These are phyloP conservation scores for Philopotamus ludificatus DNA, from an alignment of 1,140 invertebrate species.

Conservation along the genomic window DNA sequence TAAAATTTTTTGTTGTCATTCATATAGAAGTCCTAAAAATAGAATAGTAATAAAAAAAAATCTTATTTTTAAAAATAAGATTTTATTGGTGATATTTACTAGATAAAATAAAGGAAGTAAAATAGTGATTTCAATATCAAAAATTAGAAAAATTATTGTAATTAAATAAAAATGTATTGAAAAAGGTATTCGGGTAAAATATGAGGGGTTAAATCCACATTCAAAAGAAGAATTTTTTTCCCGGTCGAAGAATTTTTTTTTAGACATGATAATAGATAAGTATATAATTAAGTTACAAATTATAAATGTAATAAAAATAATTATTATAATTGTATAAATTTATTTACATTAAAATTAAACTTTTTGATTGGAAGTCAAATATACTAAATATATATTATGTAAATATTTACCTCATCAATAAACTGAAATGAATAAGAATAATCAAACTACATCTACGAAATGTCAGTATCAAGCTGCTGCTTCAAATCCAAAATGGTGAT, in stretches of 20 bases:
- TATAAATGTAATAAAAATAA: conserved; percentile 47
- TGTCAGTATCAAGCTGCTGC: conserved; percentile 71
- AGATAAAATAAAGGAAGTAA: conserved; percentile 55
- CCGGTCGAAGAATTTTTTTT: conserved; percentile 57
- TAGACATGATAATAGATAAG: conserved; percentile 52
- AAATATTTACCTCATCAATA: conserved; percentile 67
- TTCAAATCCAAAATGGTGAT: conserved; percentile 70
- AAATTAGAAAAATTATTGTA: conserved; percentile 65
- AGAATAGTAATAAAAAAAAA: conserved; percentile 59
- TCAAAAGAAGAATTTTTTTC: conserved; percentile 63
- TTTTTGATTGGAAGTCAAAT: conserved; percentile 69
- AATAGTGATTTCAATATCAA: conserved; percentile 64
- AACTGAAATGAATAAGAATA: conserved; percentile 67
- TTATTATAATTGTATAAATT: conserved; percentile 48
- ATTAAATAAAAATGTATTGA: conserved; percentile 64
- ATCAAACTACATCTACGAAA: conserved; percentile 72
- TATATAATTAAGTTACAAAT: conserved; percentile 53
- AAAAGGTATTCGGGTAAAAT: conserved; percentile 56
- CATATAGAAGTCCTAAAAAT: conserved; percentile 58
- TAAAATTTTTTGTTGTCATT: conserved; percentile 64
- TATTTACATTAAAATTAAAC: conserved; percentile 58
- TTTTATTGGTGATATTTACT: conserved; percentile 46
- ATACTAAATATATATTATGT: conserved; percentile 66
- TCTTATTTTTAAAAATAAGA: conserved; percentile 48
- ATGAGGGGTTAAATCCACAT: conserved; percentile 64